A percentile compares a stretch with the other conserved stretches of the same genome.
These are phyloP conservation scores for Andrena camellia DNA, from an alignment of 2,888 invertebrate genomes.

Conservation along the genomic window DNA sequence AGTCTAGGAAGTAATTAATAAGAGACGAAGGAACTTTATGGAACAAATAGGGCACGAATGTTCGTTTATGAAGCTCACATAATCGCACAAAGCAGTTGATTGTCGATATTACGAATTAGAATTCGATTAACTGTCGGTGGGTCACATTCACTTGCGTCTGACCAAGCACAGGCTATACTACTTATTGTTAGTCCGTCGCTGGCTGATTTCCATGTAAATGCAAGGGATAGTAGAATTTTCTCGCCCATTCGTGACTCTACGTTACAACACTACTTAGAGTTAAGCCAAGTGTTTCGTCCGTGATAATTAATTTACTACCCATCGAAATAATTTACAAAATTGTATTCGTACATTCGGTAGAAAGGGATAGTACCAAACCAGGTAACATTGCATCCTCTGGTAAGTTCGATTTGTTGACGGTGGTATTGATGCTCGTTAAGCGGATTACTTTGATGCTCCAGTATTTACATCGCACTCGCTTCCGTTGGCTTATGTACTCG, in stretches of 20 bases:
- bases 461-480: constrained; percentile 19
- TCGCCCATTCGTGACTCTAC: too few species aligned
- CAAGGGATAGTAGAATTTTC: neutral
- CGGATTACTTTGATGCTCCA: constrained; percentile 2
- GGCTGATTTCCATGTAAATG: neutral
- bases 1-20: neutral
- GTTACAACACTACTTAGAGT: neutral
- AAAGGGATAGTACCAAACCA: neutral
- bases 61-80: neutral
- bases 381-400: neutral
- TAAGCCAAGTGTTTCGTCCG: neutral
- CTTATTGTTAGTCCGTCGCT: neutral
- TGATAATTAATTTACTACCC: neutral
- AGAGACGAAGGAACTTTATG: neutral
- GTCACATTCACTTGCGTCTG: neutral
- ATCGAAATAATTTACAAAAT: too few species aligned
- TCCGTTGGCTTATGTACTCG: neutral
- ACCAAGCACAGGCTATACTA: neutral
- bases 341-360: neutral
- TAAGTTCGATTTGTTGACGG: constrained; percentile 1
- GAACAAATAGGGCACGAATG: neutral
- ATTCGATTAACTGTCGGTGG: neutral
- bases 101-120: neutral
- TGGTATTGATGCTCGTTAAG: neutral
- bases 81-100: neutral